phyloP scores from a whole-genome alignment of 2,888 invertebrate species.

The Hyposoter didymator region DNA sequence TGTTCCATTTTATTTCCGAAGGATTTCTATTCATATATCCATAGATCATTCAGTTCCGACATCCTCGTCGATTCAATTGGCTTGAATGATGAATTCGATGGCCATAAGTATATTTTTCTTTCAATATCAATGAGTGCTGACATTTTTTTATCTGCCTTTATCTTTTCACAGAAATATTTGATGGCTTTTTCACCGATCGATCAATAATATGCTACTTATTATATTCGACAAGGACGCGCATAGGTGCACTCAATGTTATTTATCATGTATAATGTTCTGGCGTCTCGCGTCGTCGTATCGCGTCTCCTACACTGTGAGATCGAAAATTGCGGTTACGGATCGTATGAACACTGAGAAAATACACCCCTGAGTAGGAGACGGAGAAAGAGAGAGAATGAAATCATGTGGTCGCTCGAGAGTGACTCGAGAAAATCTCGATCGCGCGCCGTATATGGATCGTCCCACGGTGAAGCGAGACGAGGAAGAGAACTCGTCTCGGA shows the following conservation, averaged over 20 bases:
- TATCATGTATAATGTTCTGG: neutral
- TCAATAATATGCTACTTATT: neutral
- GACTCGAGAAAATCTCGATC: slow-evolving; percentile 67
- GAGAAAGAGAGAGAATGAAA: slow-evolving; percentile 8
- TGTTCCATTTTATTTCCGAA: neutral
- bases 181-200: slow-evolving; percentile 16
- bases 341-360: slow-evolving; percentile 44
- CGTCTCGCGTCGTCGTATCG: neutral
- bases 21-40: too few species aligned
- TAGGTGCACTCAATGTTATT: neutral
- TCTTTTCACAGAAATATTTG: neutral
- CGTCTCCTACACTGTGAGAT: slow-evolving; percentile 38
- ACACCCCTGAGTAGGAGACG: neutral
- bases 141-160: neutral
- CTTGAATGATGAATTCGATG: neutral
- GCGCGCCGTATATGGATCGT: slow-evolving; percentile 67
- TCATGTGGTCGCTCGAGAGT: slow-evolving; percentile 61
- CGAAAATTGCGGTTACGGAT: slow-evolving; percentile 55
- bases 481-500: slow-evolving; percentile 59
- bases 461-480: slow-evolving; percentile 63
- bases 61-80: neutral
- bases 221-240: neutral
- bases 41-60: neutral
- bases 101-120: neutral
- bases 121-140: neutral